A percentile compares a stretch with the other conserved stretches of the same genome.
phyloP scores from a whole-genome alignment of 2,113 vertebrate genomes.

The Microcebus ravelobensis region DNA sequence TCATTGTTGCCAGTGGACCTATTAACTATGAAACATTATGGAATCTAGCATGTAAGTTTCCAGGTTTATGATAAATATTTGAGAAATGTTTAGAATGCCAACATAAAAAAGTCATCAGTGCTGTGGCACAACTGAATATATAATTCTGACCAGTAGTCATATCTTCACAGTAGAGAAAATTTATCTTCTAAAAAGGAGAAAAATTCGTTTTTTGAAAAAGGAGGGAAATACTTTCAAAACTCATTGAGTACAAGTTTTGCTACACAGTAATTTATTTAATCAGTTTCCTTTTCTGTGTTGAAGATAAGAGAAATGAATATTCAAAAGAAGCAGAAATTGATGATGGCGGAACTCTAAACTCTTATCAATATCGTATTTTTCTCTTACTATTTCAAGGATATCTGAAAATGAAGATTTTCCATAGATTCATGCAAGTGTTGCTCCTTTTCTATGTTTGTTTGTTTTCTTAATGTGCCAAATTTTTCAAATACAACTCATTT shows the following conservation, averaged over 20 bases:
- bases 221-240: slow-evolving; percentile 25
- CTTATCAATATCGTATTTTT: not conserved
- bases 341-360: not conserved
- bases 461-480: not conserved
- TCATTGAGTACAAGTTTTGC: not conserved
- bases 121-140: not conserved
- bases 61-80: slow-evolving; percentile 5
- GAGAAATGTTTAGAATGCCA: not conserved
- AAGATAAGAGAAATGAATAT: slow-evolving; percentile 28
- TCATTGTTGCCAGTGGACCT: not conserved
- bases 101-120: slow-evolving; percentile 20
- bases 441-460: not conserved
- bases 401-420: not conserved
- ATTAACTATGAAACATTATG: not conserved
- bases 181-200: slow-evolving; percentile 1
- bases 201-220: slow-evolving; percentile 1
- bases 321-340: not conserved
- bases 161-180: not conserved
- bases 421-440: not conserved
- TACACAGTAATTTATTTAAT: not conserved
- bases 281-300: slow-evolving; percentile 43
- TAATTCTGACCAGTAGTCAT: not conserved
- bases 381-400: not conserved
- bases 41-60: not conserved
- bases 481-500: not conserved